Conservation (phyloP, 2,113 vertebrate genomes). For the Trichechus manatus region DNA sequence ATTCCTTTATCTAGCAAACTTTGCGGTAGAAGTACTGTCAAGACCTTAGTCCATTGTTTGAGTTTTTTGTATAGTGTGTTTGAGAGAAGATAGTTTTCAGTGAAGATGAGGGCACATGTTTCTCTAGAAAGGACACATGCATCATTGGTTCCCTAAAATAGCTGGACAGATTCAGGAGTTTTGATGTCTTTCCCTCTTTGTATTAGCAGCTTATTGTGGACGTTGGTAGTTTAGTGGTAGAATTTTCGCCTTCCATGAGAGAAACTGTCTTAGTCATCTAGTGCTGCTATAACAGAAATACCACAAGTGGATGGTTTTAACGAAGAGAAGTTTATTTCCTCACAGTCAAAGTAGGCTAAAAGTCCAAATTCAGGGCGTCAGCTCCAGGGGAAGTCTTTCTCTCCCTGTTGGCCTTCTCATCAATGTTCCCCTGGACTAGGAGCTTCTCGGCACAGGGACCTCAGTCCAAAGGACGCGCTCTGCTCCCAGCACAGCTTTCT, state of each 20-base stretch:
- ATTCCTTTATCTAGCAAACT: neutral
- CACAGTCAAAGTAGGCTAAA: too few relatives aligned
- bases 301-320: too few relatives aligned
- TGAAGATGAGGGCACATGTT: neutral
- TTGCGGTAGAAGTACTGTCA: neutral
- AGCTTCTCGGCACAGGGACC: too few relatives aligned
- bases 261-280: too few relatives aligned
- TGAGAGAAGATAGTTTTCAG: neutral
- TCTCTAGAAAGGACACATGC: neutral
- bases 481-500: too few relatives aligned
- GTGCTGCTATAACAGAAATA: too few relatives aligned
- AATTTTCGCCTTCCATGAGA: neutral
- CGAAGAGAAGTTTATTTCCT: too few relatives aligned
- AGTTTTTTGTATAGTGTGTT: neutral
- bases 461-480: too few relatives aligned
- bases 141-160: neutral
- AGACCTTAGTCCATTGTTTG: neutral
- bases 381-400: too few relatives aligned
- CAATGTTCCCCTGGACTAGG: too few relatives aligned
- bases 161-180: neutral
- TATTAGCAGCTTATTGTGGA: neutral
- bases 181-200: neutral
- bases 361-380: too few relatives aligned
- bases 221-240: neutral
- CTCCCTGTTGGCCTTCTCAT: too few relatives aligned